These are phyloP conservation scores for Calephelis perditalis DNA, from an alignment of 2,888 invertebrate species.

Conservation along the genomic window DNA sequence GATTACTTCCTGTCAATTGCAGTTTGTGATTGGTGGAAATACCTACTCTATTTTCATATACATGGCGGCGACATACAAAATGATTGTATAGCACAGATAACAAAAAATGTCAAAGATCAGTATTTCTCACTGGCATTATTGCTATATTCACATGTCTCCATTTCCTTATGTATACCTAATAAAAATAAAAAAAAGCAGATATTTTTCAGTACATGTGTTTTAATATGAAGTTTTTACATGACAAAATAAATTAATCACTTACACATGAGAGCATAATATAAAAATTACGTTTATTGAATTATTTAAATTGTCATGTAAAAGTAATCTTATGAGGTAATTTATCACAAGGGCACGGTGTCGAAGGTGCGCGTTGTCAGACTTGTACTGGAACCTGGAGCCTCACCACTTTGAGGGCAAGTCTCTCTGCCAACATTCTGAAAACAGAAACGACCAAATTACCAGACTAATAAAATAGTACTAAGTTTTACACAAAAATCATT, in stretches of 20 bases:
- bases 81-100: conserved; percentile 2
- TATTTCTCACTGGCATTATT: conserved; percentile 44
- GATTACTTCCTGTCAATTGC: too few relatives aligned
- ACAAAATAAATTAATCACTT: conserved; percentile 45
- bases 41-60: too few relatives aligned
- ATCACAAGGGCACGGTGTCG: conserved; percentile 70
- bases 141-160: conserved; percentile 43
- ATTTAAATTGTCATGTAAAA: conserved; percentile 60
- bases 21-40: not conserved
- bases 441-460: not conserved
- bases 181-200: conserved; percentile 45
- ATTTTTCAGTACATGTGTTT: conserved; percentile 53
- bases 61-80: too few relatives aligned
- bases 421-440: conserved; percentile 72
- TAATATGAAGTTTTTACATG: conserved; percentile 51
- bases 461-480: too few relatives aligned
- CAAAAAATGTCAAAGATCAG: conserved; percentile 42
- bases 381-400: conserved; percentile 80
- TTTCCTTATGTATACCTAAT: conserved; percentile 47
- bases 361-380: conserved; percentile 62
- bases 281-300: conserved; percentile 24
- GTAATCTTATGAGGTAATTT: conserved; percentile 47
- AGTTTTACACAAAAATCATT: too few relatives aligned
- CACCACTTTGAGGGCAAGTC: conserved; percentile 78
- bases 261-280: conserved; percentile 20